A percentile compares a stretch with the other conserved stretches of the same genome.
Evolutionary conservation across 2,888 invertebrate genomes (phyloP).

Genomic region (Drosophila pseudotalamancana): DNA sequence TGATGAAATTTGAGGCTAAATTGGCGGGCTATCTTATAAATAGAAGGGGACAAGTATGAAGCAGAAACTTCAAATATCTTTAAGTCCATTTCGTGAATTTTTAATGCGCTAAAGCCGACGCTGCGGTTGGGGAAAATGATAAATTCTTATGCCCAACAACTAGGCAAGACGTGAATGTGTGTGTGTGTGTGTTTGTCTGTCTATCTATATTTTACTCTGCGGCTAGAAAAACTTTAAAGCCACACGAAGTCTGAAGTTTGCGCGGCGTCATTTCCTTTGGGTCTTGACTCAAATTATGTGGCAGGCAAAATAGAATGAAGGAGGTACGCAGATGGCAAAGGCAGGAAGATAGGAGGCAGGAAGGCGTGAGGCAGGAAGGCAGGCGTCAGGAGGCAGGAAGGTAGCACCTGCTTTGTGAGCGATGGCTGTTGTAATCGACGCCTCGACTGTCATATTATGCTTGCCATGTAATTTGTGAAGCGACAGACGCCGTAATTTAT

Average conservation of each 20-base stretch:
- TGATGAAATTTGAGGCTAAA: conserved; percentile 53
- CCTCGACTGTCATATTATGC: conserved; percentile 61
- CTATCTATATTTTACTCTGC: conserved; percentile 20
- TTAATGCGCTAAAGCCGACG: conserved; percentile 12
- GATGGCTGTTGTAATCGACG: conserved; percentile 55
- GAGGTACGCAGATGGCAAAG: neutral
- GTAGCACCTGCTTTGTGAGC: conserved; percentile 34
- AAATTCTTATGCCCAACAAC: conserved; percentile 55
- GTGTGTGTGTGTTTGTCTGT: conserved; percentile 16
- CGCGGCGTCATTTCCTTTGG: conserved; percentile 67
- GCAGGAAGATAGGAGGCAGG: conserved; percentile 5
- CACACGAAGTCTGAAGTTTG: conserved; percentile 59
- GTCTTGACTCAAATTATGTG: conserved; percentile 69
- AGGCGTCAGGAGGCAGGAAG: neutral
- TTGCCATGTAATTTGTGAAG: conserved; percentile 62
- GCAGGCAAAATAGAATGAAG: conserved; percentile 18
- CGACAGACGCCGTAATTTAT: conserved; percentile 53
- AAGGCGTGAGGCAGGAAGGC: neutral
- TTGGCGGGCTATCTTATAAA: neutral
- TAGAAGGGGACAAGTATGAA: too few species aligned
- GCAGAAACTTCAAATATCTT: conserved; percentile 49
- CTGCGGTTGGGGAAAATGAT: conserved; percentile 16
- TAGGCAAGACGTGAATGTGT: conserved; percentile 39
- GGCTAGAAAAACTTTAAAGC: conserved; percentile 55
- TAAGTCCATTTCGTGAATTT: conserved; percentile 46